These are phyloP conservation scores for Eubasilissa splendida DNA, from an alignment of 2,888 invertebrate species.

Conservation along the genomic window DNA sequence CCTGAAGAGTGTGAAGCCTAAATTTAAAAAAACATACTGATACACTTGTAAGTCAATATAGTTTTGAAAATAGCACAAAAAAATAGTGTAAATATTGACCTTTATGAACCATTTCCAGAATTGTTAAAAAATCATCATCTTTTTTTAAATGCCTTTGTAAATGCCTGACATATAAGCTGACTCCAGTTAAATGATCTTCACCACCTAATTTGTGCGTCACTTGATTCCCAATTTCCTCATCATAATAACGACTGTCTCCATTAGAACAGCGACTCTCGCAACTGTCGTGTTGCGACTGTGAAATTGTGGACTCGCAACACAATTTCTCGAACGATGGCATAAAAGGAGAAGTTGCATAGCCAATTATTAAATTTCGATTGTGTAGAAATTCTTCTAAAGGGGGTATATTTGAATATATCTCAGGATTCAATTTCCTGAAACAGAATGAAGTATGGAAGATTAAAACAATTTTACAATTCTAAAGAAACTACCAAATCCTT, in stretches of 20 bases:
- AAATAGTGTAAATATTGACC: slow-evolving; percentile 62
- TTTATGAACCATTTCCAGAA: slow-evolving; percentile 70
- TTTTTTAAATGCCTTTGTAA: slow-evolving; percentile 67
- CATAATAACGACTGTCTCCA: slow-evolving; percentile 18
- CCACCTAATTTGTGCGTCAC: slow-evolving; percentile 31
- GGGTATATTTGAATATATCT: slow-evolving; percentile 61
- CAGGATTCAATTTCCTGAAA: slow-evolving; percentile 59
- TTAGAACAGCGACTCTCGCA: slow-evolving; percentile 39
- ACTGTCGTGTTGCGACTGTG: slow-evolving; percentile 47
- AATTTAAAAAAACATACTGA: too few relatives aligned
- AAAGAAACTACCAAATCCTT: too few relatives aligned
- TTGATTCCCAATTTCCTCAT: slow-evolving; percentile 35
- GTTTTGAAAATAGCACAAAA: background rate
- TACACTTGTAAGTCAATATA: background rate
- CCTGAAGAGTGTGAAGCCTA: too few relatives aligned
- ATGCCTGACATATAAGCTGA: slow-evolving; percentile 63
- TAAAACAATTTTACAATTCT: too few relatives aligned
- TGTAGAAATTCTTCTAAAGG: slow-evolving; percentile 65
- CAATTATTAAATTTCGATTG: slow-evolving; percentile 67
- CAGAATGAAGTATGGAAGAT: background rate
- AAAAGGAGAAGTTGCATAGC: slow-evolving; percentile 62
- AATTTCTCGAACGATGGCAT: slow-evolving; percentile 60
- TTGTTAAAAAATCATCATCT: slow-evolving; percentile 66
- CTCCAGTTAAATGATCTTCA: slow-evolving; percentile 59
- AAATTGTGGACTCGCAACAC: slow-evolving; percentile 48